These are phyloP conservation scores for Cryptomyrus ogoouensis DNA, from an alignment of 2,113 vertebrate species.

Conservation along the genomic window DNA sequence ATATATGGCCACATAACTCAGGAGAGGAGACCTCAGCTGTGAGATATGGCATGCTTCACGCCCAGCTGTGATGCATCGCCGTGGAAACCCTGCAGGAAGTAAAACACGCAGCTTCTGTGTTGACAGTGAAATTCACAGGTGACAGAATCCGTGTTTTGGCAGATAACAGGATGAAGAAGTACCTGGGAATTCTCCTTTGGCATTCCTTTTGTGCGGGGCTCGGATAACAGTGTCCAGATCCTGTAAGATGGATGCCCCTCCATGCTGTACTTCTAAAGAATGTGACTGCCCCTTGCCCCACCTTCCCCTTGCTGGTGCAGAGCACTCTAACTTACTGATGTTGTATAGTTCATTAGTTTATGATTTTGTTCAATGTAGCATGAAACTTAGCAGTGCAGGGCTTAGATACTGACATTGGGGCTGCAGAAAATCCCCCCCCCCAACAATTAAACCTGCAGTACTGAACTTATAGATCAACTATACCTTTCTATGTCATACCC, in stretches of 20 bases:
- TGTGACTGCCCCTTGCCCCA: neutral
- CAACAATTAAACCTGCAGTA: neutral
- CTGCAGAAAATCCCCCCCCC: neutral
- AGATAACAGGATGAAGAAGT: slow-evolving; percentile 31
- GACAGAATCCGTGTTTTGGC: neutral
- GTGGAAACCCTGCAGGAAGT: slow-evolving; percentile 14
- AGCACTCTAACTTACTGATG: neutral
- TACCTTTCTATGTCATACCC: neutral
- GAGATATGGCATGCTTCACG: slow-evolving; percentile 22
- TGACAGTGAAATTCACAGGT: slow-evolving; percentile 27
- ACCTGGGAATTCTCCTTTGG: neutral
- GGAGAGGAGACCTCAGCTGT: slow-evolving; percentile 13
- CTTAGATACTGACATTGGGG: neutral
- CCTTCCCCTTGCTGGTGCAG: neutral
- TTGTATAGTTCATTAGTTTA: neutral
- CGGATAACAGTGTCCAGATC: neutral
- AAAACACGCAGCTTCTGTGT: slow-evolving; percentile 2
- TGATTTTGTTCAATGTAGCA: neutral
- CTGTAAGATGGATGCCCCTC: neutral
- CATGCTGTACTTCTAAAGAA: neutral
- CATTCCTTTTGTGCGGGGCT: slow-evolving; percentile 18
- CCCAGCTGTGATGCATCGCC: slow-evolving; percentile 28
- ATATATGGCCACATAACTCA: slow-evolving; percentile 49
- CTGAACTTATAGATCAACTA: neutral
- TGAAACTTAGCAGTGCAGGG: neutral